Base-by-base conservation (phyloP, 2,797 vertebrate species). In the Premnoplex brunnescens region DNA sequence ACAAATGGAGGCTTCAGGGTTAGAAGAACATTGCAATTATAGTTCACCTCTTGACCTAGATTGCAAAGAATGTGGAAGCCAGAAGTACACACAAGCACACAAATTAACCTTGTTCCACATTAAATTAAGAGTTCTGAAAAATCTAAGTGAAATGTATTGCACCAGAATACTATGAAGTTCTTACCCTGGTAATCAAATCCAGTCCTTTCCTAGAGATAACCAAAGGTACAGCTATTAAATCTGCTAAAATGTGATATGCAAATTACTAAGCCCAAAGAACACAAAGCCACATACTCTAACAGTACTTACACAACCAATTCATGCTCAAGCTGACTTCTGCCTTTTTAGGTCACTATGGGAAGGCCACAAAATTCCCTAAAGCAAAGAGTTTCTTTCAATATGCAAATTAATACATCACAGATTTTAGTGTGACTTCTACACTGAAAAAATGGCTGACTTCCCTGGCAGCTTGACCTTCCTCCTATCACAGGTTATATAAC, bases 21-120 rank as follows among this genome's bases (percentile, higher is more conserved):
- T 84, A 82, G 72, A 88, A 76, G 83, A 94, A 85, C 78, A 80
- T 5, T 64, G 75, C 88, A 91, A 94, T 91, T 83, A 54, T 2
- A 95, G 80, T 59, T 97, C 91, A 97, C 90, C 84, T 89, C 72
- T 58, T 95, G 88, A 95, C 95, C 93, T 62, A 96, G 56, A 93
- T 82, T 82, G 81, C 74, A 74, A 82, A 80, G 82, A 78, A 72
- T 28, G 7, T 34, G 37, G 84, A 87, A 92, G 80, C 46, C 64
- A 43, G 26, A 68, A 81, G 79, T 5, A 77, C 32, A 83, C 3
- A 91, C 56, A 86, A 79, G 39, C 66, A 95, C n/a, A 80, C 6
- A 77, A 84, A 62, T 26, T 54, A 85, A 60, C 49, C 28, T 59
- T 67, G 44, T 9, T 82, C 48, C 32, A 59, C 12, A 41, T 39